phyloP scores from a whole-genome alignment of 1,140 invertebrate species.

The Oedothorax gibbosus region DNA sequence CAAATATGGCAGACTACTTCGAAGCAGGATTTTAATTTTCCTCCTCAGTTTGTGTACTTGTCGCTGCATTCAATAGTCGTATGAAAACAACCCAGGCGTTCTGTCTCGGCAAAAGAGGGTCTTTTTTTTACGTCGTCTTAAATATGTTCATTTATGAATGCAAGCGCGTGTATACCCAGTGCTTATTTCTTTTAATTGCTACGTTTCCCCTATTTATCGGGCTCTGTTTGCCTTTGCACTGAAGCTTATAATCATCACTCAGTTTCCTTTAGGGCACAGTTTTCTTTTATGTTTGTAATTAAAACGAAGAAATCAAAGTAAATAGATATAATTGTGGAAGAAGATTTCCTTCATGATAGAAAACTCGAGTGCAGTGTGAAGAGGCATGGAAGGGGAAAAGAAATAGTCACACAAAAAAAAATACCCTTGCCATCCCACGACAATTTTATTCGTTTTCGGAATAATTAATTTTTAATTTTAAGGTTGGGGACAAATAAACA shows the following conservation, averaged over 20 bases:
- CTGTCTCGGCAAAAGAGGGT: neutral
- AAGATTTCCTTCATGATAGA: constrained; percentile 46
- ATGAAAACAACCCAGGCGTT: constrained; percentile 56
- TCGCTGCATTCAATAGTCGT: constrained; percentile 51
- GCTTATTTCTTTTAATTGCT: constrained; percentile 61
- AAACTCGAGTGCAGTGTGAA: constrained; percentile 10
- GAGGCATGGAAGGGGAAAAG: neutral
- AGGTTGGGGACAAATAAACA: constrained; percentile 24
- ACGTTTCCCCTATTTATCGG: constrained; percentile 49
- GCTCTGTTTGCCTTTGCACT: constrained; percentile 52
- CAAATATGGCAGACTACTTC: constrained; percentile 50
- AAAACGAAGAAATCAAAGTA: constrained; percentile 60
- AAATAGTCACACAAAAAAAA: neutral
- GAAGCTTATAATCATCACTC: constrained; percentile 52
- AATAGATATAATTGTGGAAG: constrained; percentile 60
- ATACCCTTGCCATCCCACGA: too few relatives aligned
- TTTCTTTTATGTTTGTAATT: constrained; percentile 59
- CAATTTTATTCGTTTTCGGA: constrained; percentile 28
- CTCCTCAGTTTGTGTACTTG: constrained; percentile 50
- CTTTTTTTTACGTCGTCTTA: constrained; percentile 42
- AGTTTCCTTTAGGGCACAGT: constrained; percentile 7
- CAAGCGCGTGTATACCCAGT: constrained; percentile 24
- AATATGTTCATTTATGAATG: constrained; percentile 59
- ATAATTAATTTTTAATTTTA: constrained; percentile 56
- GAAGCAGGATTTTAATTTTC: constrained; percentile 56